These are phyloP conservation scores for Oxyteleia sp. DNA, from an alignment of 2,888 invertebrate genomes.

Conservation along the genomic window DNA sequence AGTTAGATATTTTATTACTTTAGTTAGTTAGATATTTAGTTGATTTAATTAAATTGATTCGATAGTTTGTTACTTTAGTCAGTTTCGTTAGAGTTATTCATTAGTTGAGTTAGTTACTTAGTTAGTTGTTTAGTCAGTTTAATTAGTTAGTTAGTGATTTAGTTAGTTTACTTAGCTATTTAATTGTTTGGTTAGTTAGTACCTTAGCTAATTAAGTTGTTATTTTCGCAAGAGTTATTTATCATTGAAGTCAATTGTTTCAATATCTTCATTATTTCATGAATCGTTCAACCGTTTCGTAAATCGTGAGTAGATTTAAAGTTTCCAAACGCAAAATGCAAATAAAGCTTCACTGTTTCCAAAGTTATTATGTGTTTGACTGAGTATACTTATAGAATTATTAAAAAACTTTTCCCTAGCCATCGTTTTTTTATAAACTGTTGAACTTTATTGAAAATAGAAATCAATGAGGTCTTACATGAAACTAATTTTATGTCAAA, in stretches of 20 bases:
- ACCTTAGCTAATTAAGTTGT: no score
- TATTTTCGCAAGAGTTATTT: not conserved
- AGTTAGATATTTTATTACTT: no score
- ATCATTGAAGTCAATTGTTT: conserved; percentile 13
- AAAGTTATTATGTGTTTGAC: conserved; percentile 52
- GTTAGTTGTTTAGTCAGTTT: no score
- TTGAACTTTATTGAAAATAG: conserved; percentile 43
- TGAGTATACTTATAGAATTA: conserved; percentile 50
- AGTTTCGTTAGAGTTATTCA: no score
- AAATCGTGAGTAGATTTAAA: conserved; percentile 53
- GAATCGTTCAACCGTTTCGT: conserved; percentile 25
- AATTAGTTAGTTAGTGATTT: no score
- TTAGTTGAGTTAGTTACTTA: no score
- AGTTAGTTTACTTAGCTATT: no score
- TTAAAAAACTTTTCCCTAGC: conserved; percentile 51
- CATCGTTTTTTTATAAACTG: conserved; percentile 38
- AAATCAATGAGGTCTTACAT: conserved; percentile 22
- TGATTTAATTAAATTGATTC: no score
- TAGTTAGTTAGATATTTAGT: no score
- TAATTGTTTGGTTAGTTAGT: no score
- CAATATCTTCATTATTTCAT: conserved; percentile 42
- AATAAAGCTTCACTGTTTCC: conserved; percentile 40
- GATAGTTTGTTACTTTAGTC: no score
- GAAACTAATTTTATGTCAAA: conserved; percentile 8
- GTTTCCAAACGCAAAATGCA: conserved; percentile 46